These are phyloP conservation scores for Caenorhabditis sp. DNA, from an alignment of 2,888 invertebrate species.

Conservation along the genomic window DNA sequence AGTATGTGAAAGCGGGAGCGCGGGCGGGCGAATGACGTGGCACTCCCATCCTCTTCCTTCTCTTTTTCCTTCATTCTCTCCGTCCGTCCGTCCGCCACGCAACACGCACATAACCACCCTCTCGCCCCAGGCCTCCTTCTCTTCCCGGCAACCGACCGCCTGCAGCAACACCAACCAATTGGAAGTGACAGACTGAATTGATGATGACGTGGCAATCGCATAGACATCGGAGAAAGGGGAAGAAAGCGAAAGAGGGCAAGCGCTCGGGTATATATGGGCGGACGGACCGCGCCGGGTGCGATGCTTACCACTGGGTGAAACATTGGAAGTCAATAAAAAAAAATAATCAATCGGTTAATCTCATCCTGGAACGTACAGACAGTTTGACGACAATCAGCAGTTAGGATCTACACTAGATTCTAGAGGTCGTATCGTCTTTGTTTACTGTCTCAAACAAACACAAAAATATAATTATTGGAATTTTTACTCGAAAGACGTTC, in stretches of 20 bases:
- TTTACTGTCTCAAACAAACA: not conserved
- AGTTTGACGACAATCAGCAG: no score
- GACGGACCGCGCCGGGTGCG: no score
- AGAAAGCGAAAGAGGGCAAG: not conserved
- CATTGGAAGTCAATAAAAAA: no score
- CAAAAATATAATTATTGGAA: no score
- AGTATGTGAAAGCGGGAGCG: slow-evolving; percentile 2
- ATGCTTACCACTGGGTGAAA: no score
- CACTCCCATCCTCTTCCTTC: slow-evolving; percentile 19
- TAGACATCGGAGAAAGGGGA: no score
- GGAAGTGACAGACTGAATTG: slow-evolving; percentile 32
- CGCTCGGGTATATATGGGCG: slow-evolving; percentile 7
- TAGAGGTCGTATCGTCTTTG: no score
- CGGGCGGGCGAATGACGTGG: slow-evolving; percentile 42
- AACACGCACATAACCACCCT: slow-evolving; percentile 31
- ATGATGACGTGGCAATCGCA: slow-evolving; percentile 25
- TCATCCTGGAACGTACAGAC: no score
- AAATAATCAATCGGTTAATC: no score
- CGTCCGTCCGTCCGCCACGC: slow-evolving; percentile 27
- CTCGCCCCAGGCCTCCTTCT: slow-evolving; percentile 8
- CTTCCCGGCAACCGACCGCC: slow-evolving; percentile 28
- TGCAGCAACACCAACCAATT: slow-evolving; percentile 29
- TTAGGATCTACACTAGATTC: no score
- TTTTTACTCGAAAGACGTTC: no score
- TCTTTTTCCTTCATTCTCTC: slow-evolving; percentile 7